Evolutionary conservation across 2,888 invertebrate species (phyloP).

Genomic region (Ennomos erosarius): DNA sequence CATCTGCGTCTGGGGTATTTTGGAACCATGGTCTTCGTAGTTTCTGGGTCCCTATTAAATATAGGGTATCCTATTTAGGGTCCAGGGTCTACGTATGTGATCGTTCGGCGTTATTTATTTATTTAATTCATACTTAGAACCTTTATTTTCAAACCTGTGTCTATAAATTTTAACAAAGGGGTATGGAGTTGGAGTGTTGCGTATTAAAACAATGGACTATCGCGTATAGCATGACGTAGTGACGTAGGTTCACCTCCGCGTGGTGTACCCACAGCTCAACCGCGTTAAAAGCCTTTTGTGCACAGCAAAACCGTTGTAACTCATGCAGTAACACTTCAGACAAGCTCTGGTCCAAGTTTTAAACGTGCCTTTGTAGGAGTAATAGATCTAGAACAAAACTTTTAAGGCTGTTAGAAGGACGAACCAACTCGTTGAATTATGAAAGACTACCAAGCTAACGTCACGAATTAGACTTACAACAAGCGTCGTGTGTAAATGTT

Average conservation of each 20-base stretch:
- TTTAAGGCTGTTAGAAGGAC: too few species aligned
- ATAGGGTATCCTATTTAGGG: too few species aligned
- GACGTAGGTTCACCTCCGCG: conserved; percentile 21
- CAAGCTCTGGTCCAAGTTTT: conserved; percentile 42
- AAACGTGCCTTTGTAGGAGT: conserved; percentile 12
- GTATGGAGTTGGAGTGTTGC: conserved; percentile 1
- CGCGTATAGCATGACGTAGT: conserved; percentile 50
- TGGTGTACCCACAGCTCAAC: conserved; percentile 18
- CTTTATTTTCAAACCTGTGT: not conserved
- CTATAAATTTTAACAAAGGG: conserved; percentile 1
- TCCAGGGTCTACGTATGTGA: too few species aligned
- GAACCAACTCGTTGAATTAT: too few species aligned
- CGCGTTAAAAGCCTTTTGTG: conserved; percentile 68
- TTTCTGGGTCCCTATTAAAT: too few species aligned
- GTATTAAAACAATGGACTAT: conserved; percentile 49
- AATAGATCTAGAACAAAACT: too few species aligned
- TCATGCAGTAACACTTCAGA: conserved; percentile 64
- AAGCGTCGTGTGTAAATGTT: not conserved
- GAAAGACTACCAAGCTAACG: too few species aligned
- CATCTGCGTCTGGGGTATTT: too few species aligned
- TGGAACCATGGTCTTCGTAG: too few species aligned
- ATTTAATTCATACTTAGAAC: too few species aligned
- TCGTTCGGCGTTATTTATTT: too few species aligned
- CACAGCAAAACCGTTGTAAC: conserved; percentile 65
- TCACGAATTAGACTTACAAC: not conserved